These are phyloP conservation scores for Rhinoraja longicauda DNA, from an alignment of 2,797 vertebrate genomes.

Conservation along the genomic window DNA sequence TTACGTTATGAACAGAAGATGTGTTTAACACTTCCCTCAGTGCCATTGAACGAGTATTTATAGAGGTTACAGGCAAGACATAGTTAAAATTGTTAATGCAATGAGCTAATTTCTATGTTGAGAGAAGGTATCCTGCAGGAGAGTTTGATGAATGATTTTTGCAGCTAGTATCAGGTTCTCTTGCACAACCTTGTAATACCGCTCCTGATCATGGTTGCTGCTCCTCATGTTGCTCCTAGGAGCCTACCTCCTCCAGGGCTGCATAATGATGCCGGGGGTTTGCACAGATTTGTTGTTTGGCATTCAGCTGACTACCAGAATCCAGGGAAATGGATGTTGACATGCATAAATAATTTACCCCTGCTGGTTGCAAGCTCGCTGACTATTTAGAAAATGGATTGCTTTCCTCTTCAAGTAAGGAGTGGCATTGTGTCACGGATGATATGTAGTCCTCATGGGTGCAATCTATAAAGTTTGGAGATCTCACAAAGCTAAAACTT, in stretches of 20 bases:
- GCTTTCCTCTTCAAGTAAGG: background rate
- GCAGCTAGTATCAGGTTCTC: background rate
- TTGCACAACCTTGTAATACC: background rate
- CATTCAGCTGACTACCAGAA: background rate
- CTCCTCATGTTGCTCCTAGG: background rate
- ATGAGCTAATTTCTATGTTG: background rate
- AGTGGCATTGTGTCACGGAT: background rate
- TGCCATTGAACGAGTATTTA: background rate
- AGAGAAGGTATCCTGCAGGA: background rate
- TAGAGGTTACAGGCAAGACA: background rate
- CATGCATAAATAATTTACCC: conserved; percentile 11
- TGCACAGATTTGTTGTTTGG: background rate
- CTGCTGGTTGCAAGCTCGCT: background rate
- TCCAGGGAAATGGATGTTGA: background rate
- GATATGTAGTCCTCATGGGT: background rate
- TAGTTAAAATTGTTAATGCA: background rate
- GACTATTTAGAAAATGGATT: background rate
- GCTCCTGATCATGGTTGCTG: background rate
- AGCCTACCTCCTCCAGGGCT: background rate
- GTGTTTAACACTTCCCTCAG: background rate
- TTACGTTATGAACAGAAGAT: background rate
- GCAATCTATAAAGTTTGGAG: background rate
- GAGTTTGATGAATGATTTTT: background rate
- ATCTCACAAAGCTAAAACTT: background rate
- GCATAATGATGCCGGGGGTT: background rate